Percentiles rank a stretch among this genome's conserved stretches.
phyloP scores from a whole-genome alignment of 2,888 invertebrate genomes.

The Euclidia mi region DNA sequence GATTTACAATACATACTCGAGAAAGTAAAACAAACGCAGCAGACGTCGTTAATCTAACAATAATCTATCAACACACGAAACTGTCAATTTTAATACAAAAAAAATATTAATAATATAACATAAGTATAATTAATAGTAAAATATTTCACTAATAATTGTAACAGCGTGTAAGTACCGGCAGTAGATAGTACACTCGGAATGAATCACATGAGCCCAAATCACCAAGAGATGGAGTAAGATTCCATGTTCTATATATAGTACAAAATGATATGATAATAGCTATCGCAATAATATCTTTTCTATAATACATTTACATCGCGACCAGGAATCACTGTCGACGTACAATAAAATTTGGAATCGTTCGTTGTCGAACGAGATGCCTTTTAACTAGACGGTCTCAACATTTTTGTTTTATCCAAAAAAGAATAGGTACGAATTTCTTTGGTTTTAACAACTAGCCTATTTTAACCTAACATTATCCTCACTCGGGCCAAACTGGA shows the following conservation, averaged over 20 bases:
- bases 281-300: slow-evolving; percentile 53
- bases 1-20: slow-evolving; percentile 52
- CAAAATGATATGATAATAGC: slow-evolving; percentile 65
- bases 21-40: slow-evolving; percentile 49
- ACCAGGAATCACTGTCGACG: slow-evolving; percentile 17
- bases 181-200: slow-evolving; percentile 49
- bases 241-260: slow-evolving; percentile 56
- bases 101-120: slow-evolving; percentile 68
- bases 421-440: slow-evolving; percentile 57
- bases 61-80: slow-evolving; percentile 61
- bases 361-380: slow-evolving; percentile 27
- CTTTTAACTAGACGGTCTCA: slow-evolving; percentile 58
- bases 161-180: slow-evolving; percentile 51
- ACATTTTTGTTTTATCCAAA: slow-evolving; percentile 52
- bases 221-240: slow-evolving; percentile 71
- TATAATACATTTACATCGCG: slow-evolving; percentile 51
- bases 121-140: slow-evolving; percentile 66
- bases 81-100: slow-evolving; percentile 69
- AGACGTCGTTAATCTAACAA: slow-evolving; percentile 52
- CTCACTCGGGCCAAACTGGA: slow-evolving; percentile 16
- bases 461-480: slow-evolving; percentile 53
- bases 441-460: slow-evolving; percentile 68
- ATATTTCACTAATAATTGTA: slow-evolving; percentile 67
- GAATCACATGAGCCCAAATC: slow-evolving; percentile 52
- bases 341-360: too few species aligned